Evolutionary conservation across 1,140 invertebrate species (phyloP), one percentile per base, ranked within the genome.

Genomic region (Uloborus diversus): DNA sequence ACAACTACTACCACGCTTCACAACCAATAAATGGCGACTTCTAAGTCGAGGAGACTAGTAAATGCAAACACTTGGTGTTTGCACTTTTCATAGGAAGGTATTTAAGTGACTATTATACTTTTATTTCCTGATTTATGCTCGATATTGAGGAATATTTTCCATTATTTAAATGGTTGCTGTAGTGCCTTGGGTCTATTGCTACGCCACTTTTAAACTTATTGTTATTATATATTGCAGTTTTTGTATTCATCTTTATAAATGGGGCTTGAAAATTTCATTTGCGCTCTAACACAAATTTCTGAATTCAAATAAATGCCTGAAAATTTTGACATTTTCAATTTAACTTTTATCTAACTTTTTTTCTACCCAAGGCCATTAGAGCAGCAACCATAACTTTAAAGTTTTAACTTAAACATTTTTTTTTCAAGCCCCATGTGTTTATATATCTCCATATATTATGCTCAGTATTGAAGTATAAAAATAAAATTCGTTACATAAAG

Each of bases 181-280:
- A 27, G 47, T 28, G 61, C 73, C 73, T 78, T 78, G 61, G 73
- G 73, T 78, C 73, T 65, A 37, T 78, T 78, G 73, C 73, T 65
- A 78, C 62, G 73, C 73, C 73, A 78, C 73, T 66, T 78, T 78
- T 56, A 35, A 73, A 59, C 28, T 9, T 73, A 30, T 57, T 78
- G 37, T 78, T 53, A 53, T 53, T 65, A 42, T 42, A 27, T 51
- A 65, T 17, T 65, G 27, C 23, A 37, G 9, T 78, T 33, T 65
- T 1, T 78, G 30, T 65, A 47, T 65, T 57, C 0, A 20, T 76
- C 11, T 68, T 23, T 13, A 27, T 64, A 64, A 20, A 7, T 20
- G 53, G 37, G 73, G 73, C 73, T 66, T 78, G 73, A 56, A 78
- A 78, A 53, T 33, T 73, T 23, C 37, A 35, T 33, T 33, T 42